phyloP scores from a whole-genome alignment of 2,888 invertebrate species.

The Rhopalosiphum nymphaeae region DNA sequence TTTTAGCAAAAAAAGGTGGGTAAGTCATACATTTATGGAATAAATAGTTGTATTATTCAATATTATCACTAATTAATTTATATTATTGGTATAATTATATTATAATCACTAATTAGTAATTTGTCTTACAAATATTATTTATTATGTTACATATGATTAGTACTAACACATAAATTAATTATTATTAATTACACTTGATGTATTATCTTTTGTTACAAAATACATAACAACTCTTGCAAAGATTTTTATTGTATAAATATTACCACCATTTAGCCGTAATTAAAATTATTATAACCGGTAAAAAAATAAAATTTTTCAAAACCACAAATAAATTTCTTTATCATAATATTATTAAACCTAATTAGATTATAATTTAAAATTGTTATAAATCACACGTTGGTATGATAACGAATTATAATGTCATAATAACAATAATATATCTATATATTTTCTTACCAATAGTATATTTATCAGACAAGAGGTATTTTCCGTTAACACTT shows the following conservation, averaged over 20 bases:
- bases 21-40: neutral
- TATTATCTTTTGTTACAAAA: neutral
- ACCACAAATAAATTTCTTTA: neutral
- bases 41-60: neutral
- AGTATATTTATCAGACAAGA: conserved; percentile 39
- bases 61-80: neutral
- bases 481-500: conserved; percentile 47
- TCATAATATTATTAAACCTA: neutral
- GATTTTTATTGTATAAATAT: neutral
- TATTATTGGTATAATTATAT: neutral
- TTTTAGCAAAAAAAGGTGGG: neutral
- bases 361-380: neutral
- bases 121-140: neutral
- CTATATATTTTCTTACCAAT: conserved; percentile 39
- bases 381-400: neutral
- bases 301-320: neutral
- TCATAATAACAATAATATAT: neutral
- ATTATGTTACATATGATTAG: neutral
- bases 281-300: neutral
- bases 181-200: neutral
- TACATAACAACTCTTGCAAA: neutral
- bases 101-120: neutral
- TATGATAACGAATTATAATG: neutral
- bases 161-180: neutral
- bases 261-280: neutral